These are phyloP conservation scores for Anarrhichthys ocellatus DNA, from an alignment of 2,113 vertebrate species.

Conservation along the genomic window DNA sequence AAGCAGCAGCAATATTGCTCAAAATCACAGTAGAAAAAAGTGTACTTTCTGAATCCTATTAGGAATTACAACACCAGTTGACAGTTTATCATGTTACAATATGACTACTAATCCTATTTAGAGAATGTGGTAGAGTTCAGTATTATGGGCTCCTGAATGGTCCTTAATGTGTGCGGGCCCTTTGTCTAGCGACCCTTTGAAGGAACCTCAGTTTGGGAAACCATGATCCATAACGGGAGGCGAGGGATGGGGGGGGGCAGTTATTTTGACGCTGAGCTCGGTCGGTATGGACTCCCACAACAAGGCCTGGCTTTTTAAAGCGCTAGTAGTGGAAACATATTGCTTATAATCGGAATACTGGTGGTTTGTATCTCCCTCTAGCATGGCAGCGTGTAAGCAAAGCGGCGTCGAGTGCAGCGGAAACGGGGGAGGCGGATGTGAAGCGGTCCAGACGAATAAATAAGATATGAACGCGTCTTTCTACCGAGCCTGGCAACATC, in stretches of 20 bases:
- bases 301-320: neutral
- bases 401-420: conserved; percentile 39
- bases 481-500: conserved; percentile 23
- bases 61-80: neutral
- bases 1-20: neutral
- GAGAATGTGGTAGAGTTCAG: neutral
- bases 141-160: neutral
- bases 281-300: conserved; percentile 8
- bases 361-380: rapidly evolving
- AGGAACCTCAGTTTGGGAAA: conserved; percentile 6
- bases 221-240: conserved; percentile 2
- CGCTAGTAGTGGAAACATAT: neutral
- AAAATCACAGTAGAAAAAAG: neutral
- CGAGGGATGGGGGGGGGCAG: conserved; percentile 40
- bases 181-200: neutral
- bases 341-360: neutral
- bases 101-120: neutral
- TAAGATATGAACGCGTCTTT: conserved; percentile 71
- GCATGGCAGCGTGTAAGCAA: neutral
- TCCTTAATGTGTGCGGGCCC: neutral
- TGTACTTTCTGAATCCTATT: neutral
- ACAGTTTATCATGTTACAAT: neutral
- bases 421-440: conserved; percentile 55
- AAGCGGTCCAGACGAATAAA: conserved; percentile 58
- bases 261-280: conserved; percentile 37